These are phyloP conservation scores for Galbula dea DNA, from an alignment of 2,113 vertebrate genomes.

Conservation along the genomic window DNA sequence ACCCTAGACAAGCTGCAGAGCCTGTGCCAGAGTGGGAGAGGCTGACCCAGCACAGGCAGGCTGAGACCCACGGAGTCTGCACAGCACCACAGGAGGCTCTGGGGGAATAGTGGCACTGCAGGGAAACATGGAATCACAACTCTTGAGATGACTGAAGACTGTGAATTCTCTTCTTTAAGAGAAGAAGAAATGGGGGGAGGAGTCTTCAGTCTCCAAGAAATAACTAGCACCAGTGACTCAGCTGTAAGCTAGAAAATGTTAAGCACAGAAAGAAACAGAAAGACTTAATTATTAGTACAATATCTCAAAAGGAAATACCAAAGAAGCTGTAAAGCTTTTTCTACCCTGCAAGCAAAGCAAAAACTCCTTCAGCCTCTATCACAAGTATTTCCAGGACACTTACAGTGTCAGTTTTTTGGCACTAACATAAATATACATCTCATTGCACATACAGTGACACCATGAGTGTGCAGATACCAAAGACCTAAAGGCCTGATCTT, in stretches of 20 bases:
- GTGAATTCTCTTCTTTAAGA: not conserved
- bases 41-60: no score
- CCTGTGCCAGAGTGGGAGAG: rapidly evolving
- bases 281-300: not conserved
- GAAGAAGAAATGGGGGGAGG: not conserved
- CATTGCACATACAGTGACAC: not conserved
- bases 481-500: not conserved
- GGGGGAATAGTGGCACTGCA: rapidly evolving
- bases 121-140: not conserved
- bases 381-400: not conserved
- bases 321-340: not conserved
- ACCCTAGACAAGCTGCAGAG: not conserved
- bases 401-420: not conserved
- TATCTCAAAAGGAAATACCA: not conserved
- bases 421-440: not conserved
- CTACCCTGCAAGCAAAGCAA: not conserved
- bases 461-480: not conserved
- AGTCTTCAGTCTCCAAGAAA: not conserved
- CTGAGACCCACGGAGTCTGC: rapidly evolving
- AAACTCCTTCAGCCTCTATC: not conserved
- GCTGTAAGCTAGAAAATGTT: not conserved
- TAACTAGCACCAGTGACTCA: not conserved
- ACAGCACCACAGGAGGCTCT: no score
- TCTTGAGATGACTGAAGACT: not conserved
- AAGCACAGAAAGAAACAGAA: not conserved